Evolutionary conservation across 2,113 vertebrate genomes (phyloP), one percentile per base, ranked within the genome.

Genomic region (Mastomys coucha): DNA sequence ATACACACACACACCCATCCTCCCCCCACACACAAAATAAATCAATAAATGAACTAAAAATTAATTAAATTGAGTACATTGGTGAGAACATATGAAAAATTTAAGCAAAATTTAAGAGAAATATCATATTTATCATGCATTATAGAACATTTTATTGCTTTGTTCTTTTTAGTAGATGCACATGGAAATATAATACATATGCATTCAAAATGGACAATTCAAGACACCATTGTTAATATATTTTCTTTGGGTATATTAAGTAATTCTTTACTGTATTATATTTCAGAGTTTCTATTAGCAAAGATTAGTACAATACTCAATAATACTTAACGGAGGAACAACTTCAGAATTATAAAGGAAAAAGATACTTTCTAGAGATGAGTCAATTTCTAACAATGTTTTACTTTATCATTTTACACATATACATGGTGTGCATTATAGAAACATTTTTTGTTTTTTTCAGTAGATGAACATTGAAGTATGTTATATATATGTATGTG

Each of bases 241-340:
- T 56, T 56, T 56, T 56, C 53, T 56, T 56, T 56, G 53, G 53
- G 13, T 13, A 53, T 93, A 60, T 16, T 49, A 63, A 24, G 63
- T 12, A 39, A 9, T 39, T 92, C n/a, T 90, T 90, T 39, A 86
- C 65, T 92, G 90, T 75, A 80, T 94, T 39, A 82, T 93, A 76
- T 76, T 49, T 5, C 28, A 56, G 0, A 72, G 75, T 93, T 72
- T 60, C 36, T 70, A 72, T 75, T 81, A 76, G 73, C 81, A 81
- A 82, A 87, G 24, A 24, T 53, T 56, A 82, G 39, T 45, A 20
- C 19, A 94, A 87, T 16, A 67, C 20, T 90, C 60, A 93, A 42
- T 96, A 70, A 91, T 86, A 92, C 67, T 22, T 76, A 87, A 51
- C 91, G 65, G 78, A 67, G 89, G 86, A 75, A 24, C 49, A 28